Evolutionary conservation across 2,113 vertebrate genomes (phyloP).

Genomic region (Monopterus albus): DNA sequence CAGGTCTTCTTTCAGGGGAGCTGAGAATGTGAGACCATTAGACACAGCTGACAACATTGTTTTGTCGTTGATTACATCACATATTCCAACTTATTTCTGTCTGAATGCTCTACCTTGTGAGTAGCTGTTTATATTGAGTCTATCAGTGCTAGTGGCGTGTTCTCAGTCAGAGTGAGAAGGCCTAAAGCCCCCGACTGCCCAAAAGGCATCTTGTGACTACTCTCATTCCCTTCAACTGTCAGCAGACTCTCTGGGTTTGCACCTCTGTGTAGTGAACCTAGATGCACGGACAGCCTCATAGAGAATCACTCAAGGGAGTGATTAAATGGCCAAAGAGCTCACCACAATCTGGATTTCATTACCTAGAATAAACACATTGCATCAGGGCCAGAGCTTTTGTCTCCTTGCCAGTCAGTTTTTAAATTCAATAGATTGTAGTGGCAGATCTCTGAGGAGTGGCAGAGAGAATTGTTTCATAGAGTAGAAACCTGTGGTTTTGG

Average conservation of each 20-base stretch:
- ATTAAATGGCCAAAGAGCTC: conserved; percentile 53
- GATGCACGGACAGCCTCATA: conserved; percentile 26
- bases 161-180: conserved; percentile 19
- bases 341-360: conserved; percentile 60
- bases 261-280: conserved; percentile 26
- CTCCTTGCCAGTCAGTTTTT: conserved; percentile 61
- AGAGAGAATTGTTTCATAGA: conserved; percentile 74
- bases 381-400: conserved; percentile 44
- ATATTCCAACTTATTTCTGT: conserved; percentile 6
- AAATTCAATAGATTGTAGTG: conserved; percentile 66
- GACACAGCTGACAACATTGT: background rate
- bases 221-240: conserved; percentile 46
- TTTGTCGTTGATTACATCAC: conserved; percentile 4
- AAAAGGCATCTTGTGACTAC: conserved; percentile 35
- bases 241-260: conserved; percentile 13
- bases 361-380: conserved; percentile 57
- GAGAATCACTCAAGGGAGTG: conserved; percentile 38
- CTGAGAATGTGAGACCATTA: conserved; percentile 1
- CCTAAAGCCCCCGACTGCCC: conserved; percentile 13
- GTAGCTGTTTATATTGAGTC: background rate
- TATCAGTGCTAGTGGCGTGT: background rate
- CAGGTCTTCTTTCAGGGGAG: conserved; percentile 16
- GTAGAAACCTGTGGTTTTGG: conserved; percentile 73
- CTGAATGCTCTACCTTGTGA: background rate
- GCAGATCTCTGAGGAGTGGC: conserved; percentile 68